phyloP scores from a whole-genome alignment of 2,113 vertebrate species.

The Chamaea fasciata region DNA sequence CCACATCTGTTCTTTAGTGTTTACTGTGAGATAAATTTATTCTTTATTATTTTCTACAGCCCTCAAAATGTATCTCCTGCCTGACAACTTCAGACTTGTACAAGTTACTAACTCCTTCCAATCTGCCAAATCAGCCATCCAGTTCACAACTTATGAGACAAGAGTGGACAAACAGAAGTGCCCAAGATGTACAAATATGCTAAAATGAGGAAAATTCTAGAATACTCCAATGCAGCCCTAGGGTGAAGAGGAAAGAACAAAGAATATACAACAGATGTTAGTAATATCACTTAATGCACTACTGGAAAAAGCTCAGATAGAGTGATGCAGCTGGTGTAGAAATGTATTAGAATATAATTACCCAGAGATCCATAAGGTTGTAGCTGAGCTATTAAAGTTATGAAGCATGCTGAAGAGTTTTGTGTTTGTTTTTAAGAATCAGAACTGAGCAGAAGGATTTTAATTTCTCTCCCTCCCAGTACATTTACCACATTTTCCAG shows the following conservation, averaged over 20 bases:
- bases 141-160: not conserved
- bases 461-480: not conserved
- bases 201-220: not conserved
- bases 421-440: not conserved
- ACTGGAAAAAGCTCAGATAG: not conserved
- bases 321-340: not conserved
- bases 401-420: not conserved
- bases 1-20: not conserved
- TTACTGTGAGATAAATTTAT: not conserved
- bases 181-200: not conserved
- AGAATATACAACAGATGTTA: not conserved
- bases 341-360: conserved; percentile 11
- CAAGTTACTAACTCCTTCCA: not conserved
- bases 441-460: not conserved
- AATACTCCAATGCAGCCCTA: not conserved
- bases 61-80: not conserved
- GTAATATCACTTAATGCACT: not conserved
- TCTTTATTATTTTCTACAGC: not conserved
- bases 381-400: not conserved
- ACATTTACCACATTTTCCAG: not conserved
- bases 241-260: not conserved
- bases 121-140: not conserved
- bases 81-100: not conserved
- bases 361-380: not conserved
- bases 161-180: not conserved